Evolutionary conservation across 2,888 invertebrate species (phyloP), one percentile per base, ranked within the genome.

Genomic region (Meghimatium bilineatum): DNA sequence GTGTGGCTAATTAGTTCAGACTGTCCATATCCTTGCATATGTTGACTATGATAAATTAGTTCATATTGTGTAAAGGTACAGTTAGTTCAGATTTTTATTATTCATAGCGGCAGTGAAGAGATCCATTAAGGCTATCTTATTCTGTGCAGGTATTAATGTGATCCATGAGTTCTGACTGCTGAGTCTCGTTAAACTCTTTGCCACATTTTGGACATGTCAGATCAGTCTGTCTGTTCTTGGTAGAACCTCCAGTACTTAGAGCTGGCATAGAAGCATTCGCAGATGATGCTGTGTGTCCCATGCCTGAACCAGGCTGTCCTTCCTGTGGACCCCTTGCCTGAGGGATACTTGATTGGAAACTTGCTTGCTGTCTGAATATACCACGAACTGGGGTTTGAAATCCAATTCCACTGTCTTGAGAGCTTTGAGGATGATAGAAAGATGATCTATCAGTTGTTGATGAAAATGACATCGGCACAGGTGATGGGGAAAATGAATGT

Each of bases 201-300:
- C 86, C 86, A 82, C 91, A 92, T 67, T 90, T 90, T 2, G 91
- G 91, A 86, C 91, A 92, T 29, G 88, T 87, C 72, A 90, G 85
- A 32, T 88, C 80, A 75, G 89, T 87, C 60, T 82, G 81, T 32
- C 72, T 72, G 38, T 77, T 52, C 14, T 23, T 56, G 56, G 56
- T 20, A 56, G 32, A 20, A 8, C 49, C 32, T 5, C 79, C 52
- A 26, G n/a, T 60, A 12, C 56, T 60, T 29, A 82, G 29, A 29
- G 71, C 29, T 34, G 86, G 82, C 32, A 78, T 80, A 0, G 88
- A 83, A 26, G 63, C 74, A 32, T 32, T 26, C 5, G 17, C 56
- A 14, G 44, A 63, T 32, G 34, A 66, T 17, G 36, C 26, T n/a
- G 60, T 34, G 23, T 69, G 38, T 44, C 29, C 26, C 20, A 49